A percentile compares a stretch with the other conserved stretches of the same genome.
Evolutionary conservation across 2,888 invertebrate genomes (phyloP).

Genomic region (Chrysolina americana): DNA sequence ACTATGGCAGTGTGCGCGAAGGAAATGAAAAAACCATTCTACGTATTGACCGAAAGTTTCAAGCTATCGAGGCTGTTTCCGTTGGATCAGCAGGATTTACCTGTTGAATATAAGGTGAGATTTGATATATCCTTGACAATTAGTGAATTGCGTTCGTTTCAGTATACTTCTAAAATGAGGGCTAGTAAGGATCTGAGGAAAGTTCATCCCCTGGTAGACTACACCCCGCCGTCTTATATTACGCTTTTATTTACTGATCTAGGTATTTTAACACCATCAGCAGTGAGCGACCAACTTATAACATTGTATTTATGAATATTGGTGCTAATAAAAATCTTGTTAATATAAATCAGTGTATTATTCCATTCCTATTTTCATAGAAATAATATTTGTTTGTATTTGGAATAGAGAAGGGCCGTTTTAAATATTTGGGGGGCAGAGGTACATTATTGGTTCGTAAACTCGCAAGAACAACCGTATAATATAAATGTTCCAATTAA

Average conservation of each 20-base stretch:
- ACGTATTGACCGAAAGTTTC: conserved; percentile 96
- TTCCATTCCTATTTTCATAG: no score
- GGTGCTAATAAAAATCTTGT: no score
- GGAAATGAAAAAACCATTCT: conserved; percentile 94
- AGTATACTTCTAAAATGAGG: conserved; percentile 73
- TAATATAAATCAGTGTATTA: no score
- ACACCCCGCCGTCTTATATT: conserved; percentile 95
- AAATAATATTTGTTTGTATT: no score
- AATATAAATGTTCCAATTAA: no score
- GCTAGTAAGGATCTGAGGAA: conserved; percentile 69
- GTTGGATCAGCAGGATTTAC: conserved; percentile 91
- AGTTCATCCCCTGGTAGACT: conserved; percentile 93
- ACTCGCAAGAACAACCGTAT: no score
- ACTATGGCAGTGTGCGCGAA: conserved; percentile 88
- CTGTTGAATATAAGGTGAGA: conserved; percentile 87
- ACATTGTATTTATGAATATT: conserved; percentile 88
- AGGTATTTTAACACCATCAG: conserved; percentile 95
- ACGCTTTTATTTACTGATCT: conserved; percentile 95
- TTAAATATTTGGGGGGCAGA: no score
- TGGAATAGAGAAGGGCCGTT: no score
- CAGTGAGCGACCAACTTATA: conserved; percentile 97
- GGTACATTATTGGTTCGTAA: no score
- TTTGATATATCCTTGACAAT: neutral
- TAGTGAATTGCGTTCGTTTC: conserved; percentile 56
- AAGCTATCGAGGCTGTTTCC: conserved; percentile 97